Conservation (phyloP, 2,797 vertebrate genomes). For the Antrozous pallidus region DNA sequence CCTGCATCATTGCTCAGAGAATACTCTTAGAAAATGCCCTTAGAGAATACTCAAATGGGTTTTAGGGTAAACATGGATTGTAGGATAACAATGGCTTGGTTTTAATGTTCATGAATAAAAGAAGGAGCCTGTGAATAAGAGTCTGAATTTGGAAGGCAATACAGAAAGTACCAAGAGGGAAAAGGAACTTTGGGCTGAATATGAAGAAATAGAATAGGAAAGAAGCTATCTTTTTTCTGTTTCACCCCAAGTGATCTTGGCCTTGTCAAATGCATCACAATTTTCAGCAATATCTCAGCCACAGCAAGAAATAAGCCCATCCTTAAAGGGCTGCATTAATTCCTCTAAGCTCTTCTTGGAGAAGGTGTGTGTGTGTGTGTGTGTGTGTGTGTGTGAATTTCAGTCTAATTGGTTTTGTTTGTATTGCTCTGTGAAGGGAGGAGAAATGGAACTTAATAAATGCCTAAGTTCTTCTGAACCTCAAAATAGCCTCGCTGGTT, state of each 20-base stretch:
- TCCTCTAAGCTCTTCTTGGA: background rate
- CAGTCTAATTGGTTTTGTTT: background rate
- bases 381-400: background rate
- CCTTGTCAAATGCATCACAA: background rate
- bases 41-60: background rate
- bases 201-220: background rate
- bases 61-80: conserved; percentile 7
- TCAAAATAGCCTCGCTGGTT: background rate
- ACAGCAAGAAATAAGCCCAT: background rate
- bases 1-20: background rate
- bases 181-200: background rate
- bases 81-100: background rate
- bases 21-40: background rate
- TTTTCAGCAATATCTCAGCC: background rate
- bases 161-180: background rate
- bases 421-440: background rate
- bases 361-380: background rate
- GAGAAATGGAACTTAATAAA: background rate
- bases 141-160: background rate
- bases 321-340: background rate
- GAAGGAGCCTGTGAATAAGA: background rate
- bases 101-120: conserved; percentile 45
- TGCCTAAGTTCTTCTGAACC: background rate
- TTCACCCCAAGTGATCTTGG: background rate
- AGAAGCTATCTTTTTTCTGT: background rate